Percentiles rank a stretch among this genome's conserved stretches.
Evolutionary conservation across 2,888 invertebrate species (phyloP).

Genomic region (Drosophila putrida): DNA sequence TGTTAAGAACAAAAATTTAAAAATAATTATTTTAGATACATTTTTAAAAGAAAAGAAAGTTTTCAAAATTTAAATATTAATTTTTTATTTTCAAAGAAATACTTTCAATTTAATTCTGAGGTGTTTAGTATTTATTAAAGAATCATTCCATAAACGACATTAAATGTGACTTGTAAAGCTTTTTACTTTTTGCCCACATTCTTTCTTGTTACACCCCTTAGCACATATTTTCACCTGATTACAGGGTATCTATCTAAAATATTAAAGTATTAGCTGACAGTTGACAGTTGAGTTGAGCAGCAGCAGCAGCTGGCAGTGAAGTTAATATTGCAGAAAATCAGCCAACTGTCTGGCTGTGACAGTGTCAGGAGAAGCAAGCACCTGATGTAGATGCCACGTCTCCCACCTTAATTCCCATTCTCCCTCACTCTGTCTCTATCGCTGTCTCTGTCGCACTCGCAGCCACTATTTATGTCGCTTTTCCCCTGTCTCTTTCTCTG

Average conservation of each 20-base stretch:
- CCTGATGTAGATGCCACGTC: slow-evolving; percentile 34
- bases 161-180: too few species aligned
- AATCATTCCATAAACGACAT: too few species aligned
- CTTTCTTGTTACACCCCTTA: neutral
- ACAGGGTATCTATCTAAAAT: slow-evolving; percentile 11
- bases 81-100: too few species aligned
- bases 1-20: neutral
- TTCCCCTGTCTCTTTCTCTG: slow-evolving; percentile 6
- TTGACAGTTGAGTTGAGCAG: slow-evolving; percentile 36
- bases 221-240: slow-evolving; percentile 6
- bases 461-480: neutral
- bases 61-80: too few species aligned
- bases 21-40: too few species aligned
- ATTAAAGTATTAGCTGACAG: slow-evolving; percentile 25
- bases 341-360: slow-evolving; percentile 53
- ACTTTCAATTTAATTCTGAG: too few species aligned
- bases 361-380: slow-evolving; percentile 34
- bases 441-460: neutral
- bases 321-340: slow-evolving; percentile 52
- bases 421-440: neutral
- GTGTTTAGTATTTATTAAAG: too few species aligned
- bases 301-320: slow-evolving; percentile 29
- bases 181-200: too few species aligned
- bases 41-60: too few species aligned
- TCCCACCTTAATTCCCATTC: too few species aligned